Evolutionary conservation across 2,113 vertebrate genomes (phyloP).

Genomic region (Melanocharis versteri): DNA sequence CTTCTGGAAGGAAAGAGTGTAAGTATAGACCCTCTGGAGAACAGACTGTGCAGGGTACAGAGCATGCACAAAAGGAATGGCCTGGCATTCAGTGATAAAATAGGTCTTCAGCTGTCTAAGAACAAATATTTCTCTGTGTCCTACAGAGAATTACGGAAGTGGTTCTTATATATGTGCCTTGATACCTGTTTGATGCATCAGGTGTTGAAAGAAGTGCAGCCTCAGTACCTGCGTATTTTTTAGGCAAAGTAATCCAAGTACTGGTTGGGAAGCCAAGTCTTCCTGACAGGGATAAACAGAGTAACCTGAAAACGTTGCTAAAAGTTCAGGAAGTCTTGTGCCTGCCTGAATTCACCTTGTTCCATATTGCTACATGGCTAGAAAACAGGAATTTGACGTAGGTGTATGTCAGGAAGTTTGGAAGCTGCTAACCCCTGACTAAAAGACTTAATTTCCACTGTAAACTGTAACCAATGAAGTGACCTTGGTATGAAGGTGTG

Average conservation of each 20-base stretch:
- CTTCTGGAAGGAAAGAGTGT: not conserved
- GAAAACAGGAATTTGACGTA: not conserved
- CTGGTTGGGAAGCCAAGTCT: not conserved
- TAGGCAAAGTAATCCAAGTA: not conserved
- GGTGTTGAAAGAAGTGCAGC: not conserved
- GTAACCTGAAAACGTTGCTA: not conserved
- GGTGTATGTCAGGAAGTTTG: not conserved
- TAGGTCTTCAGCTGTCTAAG: not conserved
- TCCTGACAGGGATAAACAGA: not conserved
- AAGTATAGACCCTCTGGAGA: not conserved
- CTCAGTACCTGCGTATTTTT: not conserved
- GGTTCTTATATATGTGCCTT: not conserved
- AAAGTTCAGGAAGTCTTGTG: not conserved
- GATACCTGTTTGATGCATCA: not conserved
- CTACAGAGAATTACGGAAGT: not conserved
- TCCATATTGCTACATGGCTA: not conserved
- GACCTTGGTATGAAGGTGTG: not conserved
- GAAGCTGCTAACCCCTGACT: not conserved
- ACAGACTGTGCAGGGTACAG: not conserved
- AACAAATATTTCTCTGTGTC: not conserved
- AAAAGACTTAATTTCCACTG: not conserved
- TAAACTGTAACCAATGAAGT: not conserved
- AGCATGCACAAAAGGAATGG: not conserved
- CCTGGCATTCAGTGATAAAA: not conserved
- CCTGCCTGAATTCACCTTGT: not conserved